Evolutionary conservation across 1,140 invertebrate species (phyloP).

Genomic region (Ceratina calcarata): DNA sequence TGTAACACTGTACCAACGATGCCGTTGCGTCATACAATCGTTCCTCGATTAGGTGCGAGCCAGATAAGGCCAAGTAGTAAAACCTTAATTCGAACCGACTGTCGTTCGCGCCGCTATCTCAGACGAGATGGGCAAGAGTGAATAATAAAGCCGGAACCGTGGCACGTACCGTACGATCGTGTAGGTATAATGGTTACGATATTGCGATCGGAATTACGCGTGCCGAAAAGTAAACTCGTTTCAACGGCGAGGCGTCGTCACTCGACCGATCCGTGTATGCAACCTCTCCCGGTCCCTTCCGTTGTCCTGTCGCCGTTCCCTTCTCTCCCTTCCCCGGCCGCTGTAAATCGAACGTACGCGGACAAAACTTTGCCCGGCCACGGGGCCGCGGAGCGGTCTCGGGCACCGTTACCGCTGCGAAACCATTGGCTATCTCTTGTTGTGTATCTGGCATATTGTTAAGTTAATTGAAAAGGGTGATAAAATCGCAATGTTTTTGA

Average conservation of each 20-base stretch:
- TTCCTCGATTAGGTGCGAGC: slow-evolving; percentile 42
- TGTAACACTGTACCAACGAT: slow-evolving; percentile 41
- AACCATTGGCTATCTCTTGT: slow-evolving; percentile 67
- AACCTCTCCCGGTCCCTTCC: slow-evolving; percentile 1
- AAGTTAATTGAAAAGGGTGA: slow-evolving; percentile 73
- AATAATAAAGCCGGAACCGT: not conserved
- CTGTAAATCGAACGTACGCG: not conserved
- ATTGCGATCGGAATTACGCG: slow-evolving; percentile 62
- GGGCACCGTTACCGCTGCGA: slow-evolving; percentile 35
- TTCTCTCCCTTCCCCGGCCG: not conserved
- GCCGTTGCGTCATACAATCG: slow-evolving; percentile 42
- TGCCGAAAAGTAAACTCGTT: slow-evolving; percentile 65
- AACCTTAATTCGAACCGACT: not conserved
- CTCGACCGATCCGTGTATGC: slow-evolving; percentile 38
- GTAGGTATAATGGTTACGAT: not conserved
- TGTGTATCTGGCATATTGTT: slow-evolving; percentile 72
- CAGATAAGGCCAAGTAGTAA: not conserved
- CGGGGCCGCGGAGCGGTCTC: not conserved
- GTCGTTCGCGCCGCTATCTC: not conserved
- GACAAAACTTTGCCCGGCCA: slow-evolving; percentile 54
- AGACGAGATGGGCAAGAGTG: not conserved
- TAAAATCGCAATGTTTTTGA: slow-evolving; percentile 74
- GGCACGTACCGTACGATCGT: not conserved
- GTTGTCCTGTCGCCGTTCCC: not conserved
- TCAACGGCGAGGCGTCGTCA: slow-evolving; percentile 59